Evolutionary conservation across 2,113 vertebrate genomes (phyloP).

Genomic region (Laticauda colubrina): DNA sequence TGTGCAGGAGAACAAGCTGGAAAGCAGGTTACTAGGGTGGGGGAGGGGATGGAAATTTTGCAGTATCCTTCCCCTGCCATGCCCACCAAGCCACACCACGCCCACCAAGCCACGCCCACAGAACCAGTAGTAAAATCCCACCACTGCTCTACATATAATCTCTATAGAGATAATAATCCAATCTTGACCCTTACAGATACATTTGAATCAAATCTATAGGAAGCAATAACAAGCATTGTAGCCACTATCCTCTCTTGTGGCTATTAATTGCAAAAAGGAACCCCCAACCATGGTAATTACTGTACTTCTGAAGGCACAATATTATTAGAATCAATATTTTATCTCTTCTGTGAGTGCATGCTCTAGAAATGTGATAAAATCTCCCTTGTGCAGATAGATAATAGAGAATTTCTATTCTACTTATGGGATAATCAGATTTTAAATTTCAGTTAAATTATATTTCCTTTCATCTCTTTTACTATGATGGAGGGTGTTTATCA

Average conservation of each 20-base stretch:
- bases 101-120: no score
- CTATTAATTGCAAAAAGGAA: neutral
- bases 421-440: neutral
- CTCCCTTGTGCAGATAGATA: neutral
- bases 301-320: neutral
- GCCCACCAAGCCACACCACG: no score
- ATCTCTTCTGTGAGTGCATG: neutral
- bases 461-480: constrained; percentile 14
- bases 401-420: neutral
- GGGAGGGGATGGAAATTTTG: no score
- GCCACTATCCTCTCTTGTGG: neutral
- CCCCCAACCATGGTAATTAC: neutral
- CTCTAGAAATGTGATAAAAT: neutral
- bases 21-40: no score
- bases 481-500: constrained; percentile 24
- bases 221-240: no score
- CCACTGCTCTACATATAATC: no score
- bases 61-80: no score
- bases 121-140: no score
- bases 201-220: neutral
- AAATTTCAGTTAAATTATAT: neutral
- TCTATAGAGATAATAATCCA: neutral
- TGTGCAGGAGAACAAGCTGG: no score
- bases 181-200: neutral
- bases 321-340: neutral